phyloP scores from a whole-genome alignment of 2,113 vertebrate genomes.

The Dunckerocampus dactyliophorus region DNA sequence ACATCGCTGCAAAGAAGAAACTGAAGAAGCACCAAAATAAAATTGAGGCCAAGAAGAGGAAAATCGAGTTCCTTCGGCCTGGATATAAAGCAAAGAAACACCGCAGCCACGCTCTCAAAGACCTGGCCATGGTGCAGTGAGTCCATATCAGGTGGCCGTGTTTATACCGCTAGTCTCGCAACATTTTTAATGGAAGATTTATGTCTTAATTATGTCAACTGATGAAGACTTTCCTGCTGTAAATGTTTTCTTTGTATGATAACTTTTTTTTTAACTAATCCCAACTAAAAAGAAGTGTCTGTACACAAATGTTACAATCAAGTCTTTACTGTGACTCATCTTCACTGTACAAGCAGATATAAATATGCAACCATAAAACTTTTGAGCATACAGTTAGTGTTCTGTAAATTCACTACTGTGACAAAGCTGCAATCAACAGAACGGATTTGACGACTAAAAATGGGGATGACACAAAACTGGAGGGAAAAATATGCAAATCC shows the following conservation, averaged over 20 bases:
- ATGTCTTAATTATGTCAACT: neutral
- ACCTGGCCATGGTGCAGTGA: constrained; percentile 87
- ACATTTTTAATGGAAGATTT: too few relatives aligned
- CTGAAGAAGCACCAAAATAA: constrained; percentile 93
- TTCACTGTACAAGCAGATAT: constrained; percentile 72
- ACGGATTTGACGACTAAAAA: constrained; percentile 20
- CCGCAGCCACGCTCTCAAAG: constrained; percentile 77
- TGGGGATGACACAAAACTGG: constrained; percentile 20
- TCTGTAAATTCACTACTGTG: constrained; percentile 48
- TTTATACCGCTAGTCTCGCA: neutral
- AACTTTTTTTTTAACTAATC: constrained; percentile 44
- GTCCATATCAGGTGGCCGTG: neutral
- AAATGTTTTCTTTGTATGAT: constrained; percentile 26
- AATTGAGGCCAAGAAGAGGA: constrained; percentile 89
- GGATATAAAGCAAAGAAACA: constrained; percentile 86
- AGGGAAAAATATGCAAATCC: constrained; percentile 14
- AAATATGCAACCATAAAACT: constrained; percentile 72
- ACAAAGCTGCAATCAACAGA: constrained; percentile 38
- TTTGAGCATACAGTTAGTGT: constrained; percentile 47
- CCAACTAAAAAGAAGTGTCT: neutral
- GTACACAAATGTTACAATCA: constrained; percentile 31
- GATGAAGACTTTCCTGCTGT: neutral
- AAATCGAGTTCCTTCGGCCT: constrained; percentile 84
- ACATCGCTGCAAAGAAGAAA: constrained; percentile 92
- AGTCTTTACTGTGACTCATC: constrained; percentile 54